Evolutionary conservation across 2,797 vertebrate species (phyloP), one percentile per base, ranked within the genome.

Genomic region (Bradypodion ventrale): DNA sequence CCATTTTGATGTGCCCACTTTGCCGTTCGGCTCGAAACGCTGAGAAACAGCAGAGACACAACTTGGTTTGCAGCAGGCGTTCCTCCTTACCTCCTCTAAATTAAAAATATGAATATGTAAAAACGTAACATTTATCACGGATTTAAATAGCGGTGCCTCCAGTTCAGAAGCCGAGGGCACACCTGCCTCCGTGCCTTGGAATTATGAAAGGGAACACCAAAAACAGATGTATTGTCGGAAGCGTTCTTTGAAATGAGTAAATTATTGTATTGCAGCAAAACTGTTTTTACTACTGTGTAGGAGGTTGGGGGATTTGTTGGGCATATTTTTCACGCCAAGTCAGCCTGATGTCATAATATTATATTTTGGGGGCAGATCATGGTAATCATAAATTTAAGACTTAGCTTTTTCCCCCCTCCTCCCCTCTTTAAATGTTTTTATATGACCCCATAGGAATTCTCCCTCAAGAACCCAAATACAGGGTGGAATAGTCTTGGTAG

Each of bases 351-450:
- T 93, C 91, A 93, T 91, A 90, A 92, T 89, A 91, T 93, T 94
- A 87, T 91, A 92, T 91, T 86, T 93, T 94, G 93, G n/a, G n/a
- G 9, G 84, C 75, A 93, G 92, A 93, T 92, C 87, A 91, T 63
- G 72, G 88, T 94, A 94, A 95, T 95, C 93, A 94, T 89, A 95
- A 94, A 95, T 91, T 90, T 93, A 94, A 94, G 93, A 90, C 93
- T 93, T 94, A 93, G 94, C 94, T 90, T 89, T 93, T 56, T 0
- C n/a, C n/a, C n/a, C n/a, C 90, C 93, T 91, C 94, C 35, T 60
- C 63, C 52, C 7, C 42, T 66, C 21, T 42, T 79, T 65, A 44
- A 68, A 91, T 93, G 84, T 93, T 93, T 91, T 92, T 92, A 90
- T 94, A 94, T 87, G 87, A 92, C 87, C 92, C 90, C 93, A 88